These are phyloP conservation scores for Contarinia nasturtii DNA, from an alignment of 1,140 invertebrate species.

Conservation along the genomic window DNA sequence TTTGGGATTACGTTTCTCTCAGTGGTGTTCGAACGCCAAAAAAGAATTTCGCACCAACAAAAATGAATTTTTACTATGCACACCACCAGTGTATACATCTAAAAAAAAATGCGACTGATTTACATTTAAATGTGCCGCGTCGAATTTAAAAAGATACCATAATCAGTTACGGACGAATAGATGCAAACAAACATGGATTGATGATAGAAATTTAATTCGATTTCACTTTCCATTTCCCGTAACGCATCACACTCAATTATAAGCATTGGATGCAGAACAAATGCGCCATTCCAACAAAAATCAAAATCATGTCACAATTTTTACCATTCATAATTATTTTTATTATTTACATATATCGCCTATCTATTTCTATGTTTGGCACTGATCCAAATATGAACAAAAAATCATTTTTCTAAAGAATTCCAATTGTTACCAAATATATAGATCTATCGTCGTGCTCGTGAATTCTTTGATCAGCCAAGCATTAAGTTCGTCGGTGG, in stretches of 20 bases:
- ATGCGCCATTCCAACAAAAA: too few relatives aligned
- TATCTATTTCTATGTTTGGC: too few relatives aligned
- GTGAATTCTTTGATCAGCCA: constrained; percentile 38
- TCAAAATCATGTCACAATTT: neutral
- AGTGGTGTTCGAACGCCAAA: too few relatives aligned
- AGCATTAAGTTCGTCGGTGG: constrained; percentile 34
- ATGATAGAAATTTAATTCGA: neutral
- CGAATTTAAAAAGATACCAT: neutral
- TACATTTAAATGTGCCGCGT: too few relatives aligned
- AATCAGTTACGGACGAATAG: neutral
- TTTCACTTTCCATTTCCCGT: neutral
- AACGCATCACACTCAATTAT: too few relatives aligned
- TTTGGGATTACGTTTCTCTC: too few relatives aligned
- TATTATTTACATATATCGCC: neutral
- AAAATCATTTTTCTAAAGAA: neutral
- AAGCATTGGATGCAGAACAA: too few relatives aligned
- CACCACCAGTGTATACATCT: too few relatives aligned
- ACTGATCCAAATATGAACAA: too few relatives aligned
- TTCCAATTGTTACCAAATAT: constrained; percentile 1
- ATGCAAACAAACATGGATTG: neutral
- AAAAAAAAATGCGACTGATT: too few relatives aligned
- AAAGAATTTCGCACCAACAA: too few relatives aligned
- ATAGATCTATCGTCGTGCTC: constrained; percentile 33
- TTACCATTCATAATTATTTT: neutral
- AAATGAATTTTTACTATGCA: too few relatives aligned